Conservation (phyloP, 2,113 vertebrate genomes). For the Oceanodroma tethys region DNA sequence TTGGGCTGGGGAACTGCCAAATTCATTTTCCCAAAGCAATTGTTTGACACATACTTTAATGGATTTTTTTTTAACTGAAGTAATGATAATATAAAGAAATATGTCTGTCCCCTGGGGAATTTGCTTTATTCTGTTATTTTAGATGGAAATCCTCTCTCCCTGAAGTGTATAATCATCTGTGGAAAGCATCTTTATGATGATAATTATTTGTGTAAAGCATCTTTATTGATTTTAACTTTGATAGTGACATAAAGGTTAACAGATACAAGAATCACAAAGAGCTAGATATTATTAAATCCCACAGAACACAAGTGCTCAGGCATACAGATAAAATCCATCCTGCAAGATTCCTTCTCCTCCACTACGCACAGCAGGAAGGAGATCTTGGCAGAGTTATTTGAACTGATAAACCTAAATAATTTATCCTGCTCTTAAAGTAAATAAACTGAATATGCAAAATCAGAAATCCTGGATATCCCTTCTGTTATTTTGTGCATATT, state of each 20-base stretch:
- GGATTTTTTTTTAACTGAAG: background rate
- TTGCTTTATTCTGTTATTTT: background rate
- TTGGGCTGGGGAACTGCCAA: background rate
- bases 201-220: background rate
- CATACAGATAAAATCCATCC: background rate
- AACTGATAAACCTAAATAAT: background rate
- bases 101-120: background rate
- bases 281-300: background rate
- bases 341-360: background rate
- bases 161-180: background rate
- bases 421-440: background rate
- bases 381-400: background rate
- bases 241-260: background rate
- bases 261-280: background rate
- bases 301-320: background rate
- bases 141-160: background rate
- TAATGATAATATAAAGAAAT: background rate
- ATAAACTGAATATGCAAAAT: background rate
- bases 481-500: background rate
- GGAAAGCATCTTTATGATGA: background rate
- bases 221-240: background rate
- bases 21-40: background rate
- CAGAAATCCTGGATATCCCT: background rate
- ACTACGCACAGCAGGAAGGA: background rate
- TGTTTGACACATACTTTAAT: background rate